Evolutionary conservation across 2,113 vertebrate genomes (phyloP).

Genomic region (Drymodes brunneopygia): DNA sequence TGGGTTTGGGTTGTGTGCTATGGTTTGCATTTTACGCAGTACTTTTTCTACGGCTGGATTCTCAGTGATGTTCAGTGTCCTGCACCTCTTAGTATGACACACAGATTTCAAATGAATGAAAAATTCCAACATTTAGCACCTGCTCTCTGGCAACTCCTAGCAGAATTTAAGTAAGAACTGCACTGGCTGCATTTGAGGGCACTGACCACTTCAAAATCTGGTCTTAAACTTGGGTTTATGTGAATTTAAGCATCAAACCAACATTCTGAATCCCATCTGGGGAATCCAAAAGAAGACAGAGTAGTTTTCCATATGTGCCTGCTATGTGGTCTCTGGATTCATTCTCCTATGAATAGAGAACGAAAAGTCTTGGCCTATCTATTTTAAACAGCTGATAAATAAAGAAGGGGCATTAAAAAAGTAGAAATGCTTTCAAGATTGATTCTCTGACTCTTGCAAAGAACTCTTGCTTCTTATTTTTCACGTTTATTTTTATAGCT

Average conservation of each 20-base stretch:
- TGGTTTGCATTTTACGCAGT: constrained; percentile 39
- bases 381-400: constrained; percentile 41
- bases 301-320: neutral
- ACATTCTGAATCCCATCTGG: neutral
- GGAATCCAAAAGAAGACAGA: constrained; percentile 2
- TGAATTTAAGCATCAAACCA: constrained; percentile 9
- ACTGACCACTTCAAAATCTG: constrained; percentile 18
- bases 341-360: neutral
- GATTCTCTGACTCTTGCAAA: neutral
- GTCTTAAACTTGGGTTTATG: constrained; percentile 3
- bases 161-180: constrained; percentile 1
- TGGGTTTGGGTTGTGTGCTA: constrained; percentile 37
- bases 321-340: neutral
- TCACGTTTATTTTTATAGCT: neutral
- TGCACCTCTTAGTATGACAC: neutral
- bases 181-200: neutral
- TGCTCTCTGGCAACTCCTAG: constrained; percentile 2
- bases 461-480: neutral
- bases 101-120: constrained; percentile 27
- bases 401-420: neutral
- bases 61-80: neutral
- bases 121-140: constrained; percentile 25
- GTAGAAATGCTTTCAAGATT: neutral
- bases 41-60: constrained; percentile 21
- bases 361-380: constrained; percentile 3